Evolutionary conservation across 2,888 invertebrate genomes (phyloP).

Genomic region (Acanthosepion esculentum): DNA sequence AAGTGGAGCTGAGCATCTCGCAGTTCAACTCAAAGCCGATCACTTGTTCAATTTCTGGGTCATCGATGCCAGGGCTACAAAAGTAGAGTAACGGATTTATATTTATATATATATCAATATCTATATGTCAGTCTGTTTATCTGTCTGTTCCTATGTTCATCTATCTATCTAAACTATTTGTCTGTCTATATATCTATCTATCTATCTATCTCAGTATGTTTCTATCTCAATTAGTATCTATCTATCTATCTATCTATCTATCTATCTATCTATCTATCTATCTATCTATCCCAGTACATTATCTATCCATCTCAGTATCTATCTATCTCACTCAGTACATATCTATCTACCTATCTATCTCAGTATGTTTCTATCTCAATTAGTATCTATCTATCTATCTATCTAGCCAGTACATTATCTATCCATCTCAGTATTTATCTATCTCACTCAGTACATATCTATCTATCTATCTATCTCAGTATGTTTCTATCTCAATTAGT

Average conservation of each 20-base stretch:
- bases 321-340: background rate
- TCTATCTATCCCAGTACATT: background rate
- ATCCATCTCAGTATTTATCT: background rate
- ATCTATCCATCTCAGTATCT: no score
- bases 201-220: no score
- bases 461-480: background rate
- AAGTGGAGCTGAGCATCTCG: conserved; percentile 72
- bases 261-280: background rate
- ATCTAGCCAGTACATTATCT: background rate
- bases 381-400: background rate
- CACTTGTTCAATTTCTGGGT: conserved; percentile 71
- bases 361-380: no score
- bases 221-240: no score
- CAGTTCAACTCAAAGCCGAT: conserved; percentile 74
- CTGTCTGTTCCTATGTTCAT: background rate
- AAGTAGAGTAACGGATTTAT: conserved; percentile 59
- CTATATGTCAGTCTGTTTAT: background rate
- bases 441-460: background rate
- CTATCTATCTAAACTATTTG: background rate
- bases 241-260: no score
- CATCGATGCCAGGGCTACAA: conserved; percentile 71
- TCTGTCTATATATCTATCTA: background rate
- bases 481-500: background rate
- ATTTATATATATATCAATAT: background rate
- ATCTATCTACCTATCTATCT: background rate